Base-by-base conservation (phyloP, 2,113 vertebrate species). In the Larimichthys crocea region DNA sequence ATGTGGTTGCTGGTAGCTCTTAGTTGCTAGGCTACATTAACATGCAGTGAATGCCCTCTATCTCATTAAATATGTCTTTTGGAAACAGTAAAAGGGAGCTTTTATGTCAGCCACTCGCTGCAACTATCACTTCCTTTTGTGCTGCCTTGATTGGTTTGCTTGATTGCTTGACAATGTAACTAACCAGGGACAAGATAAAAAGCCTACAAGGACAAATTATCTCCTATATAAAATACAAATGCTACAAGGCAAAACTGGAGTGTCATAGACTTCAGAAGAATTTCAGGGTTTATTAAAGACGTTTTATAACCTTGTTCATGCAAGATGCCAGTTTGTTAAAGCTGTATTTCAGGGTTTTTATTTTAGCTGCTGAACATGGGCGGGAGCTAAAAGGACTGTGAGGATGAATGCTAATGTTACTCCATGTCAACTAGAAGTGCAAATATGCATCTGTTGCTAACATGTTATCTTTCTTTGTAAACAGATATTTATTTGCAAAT, bases 1-100 rank as follows among this genome's bases (percentile, higher is more conserved):
- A 10, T 73, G 82, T 6, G 50, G 17, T 22, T 4, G 57, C 44
- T 5, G 44, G 42, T 60, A 48, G 65, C 72, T 66, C 55, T 48
- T 31, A 35, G 71, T 76, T 76, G 71, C 71, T 80, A 80, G 78
- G 76, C 50, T 70, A 80, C 71, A 80, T 80, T 71, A 80, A 31
- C 61, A 85, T 35, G 71, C 60, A 15, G 64, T 4, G 52, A 65
- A 62, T 40, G 48, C 5, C 57, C 19, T 26, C 50, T 8, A 31
- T 11, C 62, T 75, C 65, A 65, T 80, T 65, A 75, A 76, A 80
- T 67, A 53, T 0, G 40, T 80, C 53, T 80, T 76, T 68, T 52
- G 48, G 63, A 86, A 63, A 77, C 42, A 9, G 26, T 67, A 50
- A 76, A 72, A 71, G 20, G 29, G 17, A 16, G 16, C 14, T 66